A percentile compares a stretch with the other conserved stretches of the same genome.
Conservation (phyloP, 2,888 invertebrate species). For the Hoplodrina blanda region DNA sequence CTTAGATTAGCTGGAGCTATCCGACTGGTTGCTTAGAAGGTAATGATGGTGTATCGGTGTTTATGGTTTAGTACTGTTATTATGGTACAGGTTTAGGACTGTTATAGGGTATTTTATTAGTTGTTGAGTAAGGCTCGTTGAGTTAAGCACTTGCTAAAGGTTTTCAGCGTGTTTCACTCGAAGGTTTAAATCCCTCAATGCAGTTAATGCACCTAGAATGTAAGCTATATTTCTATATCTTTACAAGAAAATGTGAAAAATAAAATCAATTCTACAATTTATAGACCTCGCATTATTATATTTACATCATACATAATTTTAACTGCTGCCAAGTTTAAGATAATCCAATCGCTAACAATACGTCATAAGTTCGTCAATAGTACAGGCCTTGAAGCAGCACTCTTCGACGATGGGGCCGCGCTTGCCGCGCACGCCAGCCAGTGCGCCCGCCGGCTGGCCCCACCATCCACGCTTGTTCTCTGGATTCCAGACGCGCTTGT, state of each 20-base stretch:
- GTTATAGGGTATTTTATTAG: neutral
- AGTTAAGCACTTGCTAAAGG: too few relatives aligned
- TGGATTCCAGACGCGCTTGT: slow-evolving; percentile 30
- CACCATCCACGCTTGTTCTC: slow-evolving; percentile 7
- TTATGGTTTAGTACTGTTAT: slow-evolving; percentile 11
- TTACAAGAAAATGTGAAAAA: neutral
- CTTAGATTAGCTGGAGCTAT: slow-evolving; percentile 17
- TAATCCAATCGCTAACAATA: slow-evolving; percentile 21
- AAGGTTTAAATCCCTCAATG: too few relatives aligned
- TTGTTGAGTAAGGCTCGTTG: neutral
- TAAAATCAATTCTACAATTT: neutral
- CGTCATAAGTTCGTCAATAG: slow-evolving; percentile 60
- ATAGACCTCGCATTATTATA: slow-evolving; percentile 9
- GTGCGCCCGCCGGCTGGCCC: slow-evolving; percentile 11
- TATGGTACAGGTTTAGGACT: neutral
- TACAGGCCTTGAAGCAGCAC: slow-evolving; percentile 69
- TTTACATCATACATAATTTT: slow-evolving; percentile 13
- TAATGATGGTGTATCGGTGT: neutral
- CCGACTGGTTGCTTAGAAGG: slow-evolving; percentile 4
- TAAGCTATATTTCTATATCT: too few relatives aligned
- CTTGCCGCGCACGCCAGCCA: slow-evolving; percentile 56
- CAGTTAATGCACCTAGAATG: too few relatives aligned
- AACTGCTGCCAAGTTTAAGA: too few relatives aligned
- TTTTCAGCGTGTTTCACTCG: too few relatives aligned
- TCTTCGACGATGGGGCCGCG: slow-evolving; percentile 62